These are phyloP conservation scores for Tychaedon coryphoeus DNA, from an alignment of 2,113 vertebrate genomes.

Conservation along the genomic window DNA sequence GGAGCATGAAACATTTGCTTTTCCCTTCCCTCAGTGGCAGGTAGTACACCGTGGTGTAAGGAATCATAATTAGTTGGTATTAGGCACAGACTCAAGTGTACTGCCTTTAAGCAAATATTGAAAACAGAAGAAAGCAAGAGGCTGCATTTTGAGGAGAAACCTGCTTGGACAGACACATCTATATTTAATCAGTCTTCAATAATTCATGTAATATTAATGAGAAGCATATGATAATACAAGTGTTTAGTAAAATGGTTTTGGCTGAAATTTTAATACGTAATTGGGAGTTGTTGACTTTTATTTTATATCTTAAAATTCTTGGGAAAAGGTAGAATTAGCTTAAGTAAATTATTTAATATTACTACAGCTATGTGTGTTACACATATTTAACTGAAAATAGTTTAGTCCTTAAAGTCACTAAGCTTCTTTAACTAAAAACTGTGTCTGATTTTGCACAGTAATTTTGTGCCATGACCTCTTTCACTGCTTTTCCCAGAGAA, in stretches of 20 bases:
- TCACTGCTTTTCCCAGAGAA: background rate
- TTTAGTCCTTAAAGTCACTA: background rate
- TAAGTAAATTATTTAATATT: background rate
- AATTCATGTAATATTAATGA: constrained; percentile 1
- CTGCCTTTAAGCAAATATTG: constrained; percentile 30
- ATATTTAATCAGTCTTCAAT: constrained; percentile 41
- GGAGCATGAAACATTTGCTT: background rate
- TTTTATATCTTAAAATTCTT: background rate
- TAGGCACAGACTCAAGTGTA: background rate
- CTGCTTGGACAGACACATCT: constrained; percentile 1
- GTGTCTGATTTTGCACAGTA: background rate
- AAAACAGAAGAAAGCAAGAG: constrained; percentile 3
- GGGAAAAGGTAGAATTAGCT: background rate
- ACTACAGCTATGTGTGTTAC: background rate
- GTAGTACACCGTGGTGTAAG: background rate
- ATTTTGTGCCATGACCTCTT: background rate
- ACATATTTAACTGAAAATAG: background rate
- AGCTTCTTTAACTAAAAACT: background rate
- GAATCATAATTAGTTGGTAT: background rate
- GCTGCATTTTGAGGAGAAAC: background rate
- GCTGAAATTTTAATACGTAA: background rate
- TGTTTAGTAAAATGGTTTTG: background rate
- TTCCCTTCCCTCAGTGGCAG: background rate
- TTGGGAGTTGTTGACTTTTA: background rate
- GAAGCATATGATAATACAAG: background rate